These are phyloP conservation scores for Hemithea aestivaria DNA, from an alignment of 2,888 invertebrate genomes.

Conservation along the genomic window DNA sequence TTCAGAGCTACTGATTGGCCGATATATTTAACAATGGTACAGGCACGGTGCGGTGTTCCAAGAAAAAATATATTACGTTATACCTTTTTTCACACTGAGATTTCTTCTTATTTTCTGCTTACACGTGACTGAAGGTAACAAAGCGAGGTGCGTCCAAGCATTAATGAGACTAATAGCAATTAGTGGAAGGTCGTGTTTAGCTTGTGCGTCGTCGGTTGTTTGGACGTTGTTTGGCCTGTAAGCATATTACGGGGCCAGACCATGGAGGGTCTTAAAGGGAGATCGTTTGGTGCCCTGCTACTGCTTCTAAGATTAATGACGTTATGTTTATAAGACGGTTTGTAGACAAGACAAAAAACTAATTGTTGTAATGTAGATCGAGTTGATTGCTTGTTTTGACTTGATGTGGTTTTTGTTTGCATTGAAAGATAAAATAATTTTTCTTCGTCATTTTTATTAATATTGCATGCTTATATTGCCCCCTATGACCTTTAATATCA, in stretches of 20 bases:
- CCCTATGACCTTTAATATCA: no score
- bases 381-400: conserved; percentile 37
- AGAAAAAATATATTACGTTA: conserved; percentile 68
- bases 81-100: conserved; percentile 65
- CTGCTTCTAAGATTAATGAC: conserved; percentile 73
- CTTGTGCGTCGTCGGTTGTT: conserved; percentile 54
- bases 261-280: conserved; percentile 74
- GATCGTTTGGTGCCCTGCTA: conserved; percentile 76
- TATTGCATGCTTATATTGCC: no score
- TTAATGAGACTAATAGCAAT: conserved; percentile 69
- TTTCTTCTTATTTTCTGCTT: conserved; percentile 64
- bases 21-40: conserved; percentile 77
- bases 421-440: no score
- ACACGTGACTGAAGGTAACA: conserved; percentile 49
- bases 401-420: no score
- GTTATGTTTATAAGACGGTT: conserved; percentile 69
- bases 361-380: conserved; percentile 55
- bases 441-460: no score
- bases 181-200: conserved; percentile 66
- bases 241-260: conserved; percentile 68
- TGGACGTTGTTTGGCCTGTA: conserved; percentile 55
- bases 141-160: conserved; percentile 44
- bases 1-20: conserved; percentile 75
- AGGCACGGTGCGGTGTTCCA: conserved; percentile 66
- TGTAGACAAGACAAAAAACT: conserved; percentile 67